Evolutionary conservation across 1,140 invertebrate species (phyloP), one percentile per base, ranked within the genome.

Genomic region (Cydia strobilella): DNA sequence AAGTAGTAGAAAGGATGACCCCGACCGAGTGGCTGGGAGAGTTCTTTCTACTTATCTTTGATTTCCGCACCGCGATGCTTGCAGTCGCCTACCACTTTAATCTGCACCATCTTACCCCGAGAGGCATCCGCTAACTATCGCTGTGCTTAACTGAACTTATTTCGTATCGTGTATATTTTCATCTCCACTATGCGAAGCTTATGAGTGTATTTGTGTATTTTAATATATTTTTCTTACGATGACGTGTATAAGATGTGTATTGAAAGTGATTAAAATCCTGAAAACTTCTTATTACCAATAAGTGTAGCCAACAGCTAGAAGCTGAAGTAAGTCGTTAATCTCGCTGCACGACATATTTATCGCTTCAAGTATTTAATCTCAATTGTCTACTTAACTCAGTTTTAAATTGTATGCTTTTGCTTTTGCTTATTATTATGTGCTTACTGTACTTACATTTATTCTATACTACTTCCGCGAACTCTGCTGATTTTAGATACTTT

Each of bases 31-130:
- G 80, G 82, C 71, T 89, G 73, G 79, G 74, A 5, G 79, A 86
- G 72, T 85, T 91, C 89, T 90, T 91, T 89, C 90, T 92, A 91
- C 88, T 85, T 75, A 75, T 87, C 76, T 87, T 90, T 74, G 85
- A 92, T 84, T 83, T 54, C 72, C 89, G 89, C 90, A 88, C 86
- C 75, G 87, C 82, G 77, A 75, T 90, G 79, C 79, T 82, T 80
- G 77, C 87, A 42, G 23, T 93, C 76, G 90, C 91, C 74, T 93
- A 93, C 79, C 82, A 91, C 83, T 86, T 90, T 65, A 93, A 92
- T 75, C 72, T 93, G 82, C 93, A 93, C 85, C 91, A 93, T 65
- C 77, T 92, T 10, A 76, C 73, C 75, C 85, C 83, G 1, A 84
- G 77, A 75, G 87, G 88, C 75, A 87, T 87, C 42, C 85, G 85